Evolutionary conservation across 2,888 invertebrate genomes (phyloP), one percentile per base, ranked within the genome.

Genomic region (Heliconius erato): DNA sequence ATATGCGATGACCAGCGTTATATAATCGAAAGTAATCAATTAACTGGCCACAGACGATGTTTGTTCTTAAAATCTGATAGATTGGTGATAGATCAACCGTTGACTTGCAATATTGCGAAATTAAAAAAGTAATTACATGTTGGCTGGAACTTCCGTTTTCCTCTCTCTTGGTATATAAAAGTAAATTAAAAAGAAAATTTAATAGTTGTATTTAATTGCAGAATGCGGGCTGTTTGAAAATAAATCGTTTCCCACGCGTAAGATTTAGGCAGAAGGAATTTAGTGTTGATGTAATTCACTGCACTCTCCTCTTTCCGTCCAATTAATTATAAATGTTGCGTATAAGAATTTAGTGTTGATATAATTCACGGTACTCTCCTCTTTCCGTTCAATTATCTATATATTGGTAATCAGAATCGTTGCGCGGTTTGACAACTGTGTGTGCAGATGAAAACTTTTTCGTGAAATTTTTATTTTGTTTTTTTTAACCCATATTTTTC

Each of bases 11-110:
- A 32, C 16, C 65, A 59, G 28, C 35, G 26, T 78, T 81, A 80
- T n/a, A 54, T 80, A 80, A 82, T 28, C 63, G 35, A 81, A 54
- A 35, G 14, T 76, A 59, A 80, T 80, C 69, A 59, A 78, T 81
- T 78, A 72, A 44, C 26, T n/a, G 32, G 9, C 28, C 40, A 81
- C 81, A 78, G 44, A 44, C 65, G 49, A 6, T 78, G 77, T 78
- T 78, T 81, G 78, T 78, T 80, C 77, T 82, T 23, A 44, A 54
- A 59, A 72, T 78, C 77, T 78, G 28, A 65, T 74, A 68, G 54
- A 82, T 49, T 28, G 26, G 40, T 76, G 59, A 59, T 68, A 49
- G 19, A 76, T 26, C 26, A 63, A 35, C 63, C 63, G 35, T 63
- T 26, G 76, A 63, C 35, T 63, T 54, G 74, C 49, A 28, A 32